Base-by-base conservation (phyloP, 2,113 vertebrate species). In the Hyaena hyaena region DNA sequence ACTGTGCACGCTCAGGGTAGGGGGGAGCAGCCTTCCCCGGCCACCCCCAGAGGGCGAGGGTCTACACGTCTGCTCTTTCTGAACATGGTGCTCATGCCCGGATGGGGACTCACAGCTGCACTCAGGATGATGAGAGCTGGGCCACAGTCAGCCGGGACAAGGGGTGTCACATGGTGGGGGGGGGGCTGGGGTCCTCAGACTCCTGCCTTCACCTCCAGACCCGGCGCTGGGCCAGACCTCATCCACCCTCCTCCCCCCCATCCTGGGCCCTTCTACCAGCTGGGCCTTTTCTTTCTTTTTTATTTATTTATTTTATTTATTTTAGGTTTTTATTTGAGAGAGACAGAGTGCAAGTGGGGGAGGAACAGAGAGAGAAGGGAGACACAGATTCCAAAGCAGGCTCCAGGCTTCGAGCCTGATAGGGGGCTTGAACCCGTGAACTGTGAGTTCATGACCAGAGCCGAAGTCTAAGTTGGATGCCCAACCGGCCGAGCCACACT, bases 1-100 rank as follows among this genome's bases (percentile, higher is more conserved):
- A 2, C 69, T 39, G 31, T 16, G 63, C 3, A 0, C 16, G 45
- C 9, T 0, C 6, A 0, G 45, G 26, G 33, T 3, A n/a, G 0
- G 50, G 28, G 43, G 7, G 39, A 8, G 23, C 15, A 3, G 19
- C 35, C 55, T n/a, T 33, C 63, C 19, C 11, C 1, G 50, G 53
- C 31, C 84, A 2, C 28, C 17, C 53, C 28, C 53, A 33, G 28
- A 23, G 19, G 45, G 14, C 61, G 33, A 2, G 14, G n/a, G 48
- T 7, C 82, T 77, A 45, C 2, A 3, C 45, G 31, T 14, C 7
- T 94, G 15, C 35, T 58, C 11, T 14, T 39, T 28, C 83, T 12
- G 24, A 4, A 21, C n/a, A 4, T 9, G 4, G 17, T 12, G 28
- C 19, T 39, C 10, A 4, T 6, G 10, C 69, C 73, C 5, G 0